phyloP scores from a whole-genome alignment of 2,797 vertebrate genomes.

The Sebastes nivosus region DNA sequence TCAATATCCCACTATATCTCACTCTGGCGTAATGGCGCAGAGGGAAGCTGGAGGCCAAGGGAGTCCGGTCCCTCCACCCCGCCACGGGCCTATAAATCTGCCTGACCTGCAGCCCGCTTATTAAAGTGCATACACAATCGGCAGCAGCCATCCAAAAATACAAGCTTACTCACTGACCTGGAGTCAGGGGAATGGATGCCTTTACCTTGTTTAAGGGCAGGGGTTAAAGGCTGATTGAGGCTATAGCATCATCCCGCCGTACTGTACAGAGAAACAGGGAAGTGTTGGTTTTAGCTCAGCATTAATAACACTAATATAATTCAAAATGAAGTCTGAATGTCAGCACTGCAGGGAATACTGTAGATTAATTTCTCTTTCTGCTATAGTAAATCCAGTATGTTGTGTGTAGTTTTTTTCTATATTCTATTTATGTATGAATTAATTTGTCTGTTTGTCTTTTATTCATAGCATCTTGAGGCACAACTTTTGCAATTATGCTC shows the following conservation, averaged over 20 bases:
- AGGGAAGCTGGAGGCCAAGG: conserved; percentile 95
- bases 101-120: conserved; percentile 85
- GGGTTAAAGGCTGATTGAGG: conserved; percentile 71
- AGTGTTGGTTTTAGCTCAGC: conserved; percentile 28
- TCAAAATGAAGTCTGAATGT: conserved; percentile 26
- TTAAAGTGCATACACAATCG: conserved; percentile 93
- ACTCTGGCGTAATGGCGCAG: conserved; percentile 94
- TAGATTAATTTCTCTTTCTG: conserved; percentile 18
- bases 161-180: conserved; percentile 77
- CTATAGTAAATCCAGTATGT: conserved; percentile 1
- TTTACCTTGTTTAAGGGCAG: conserved; percentile 70
- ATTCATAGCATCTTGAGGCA: conserved; percentile 32
- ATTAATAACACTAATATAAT: conserved; percentile 35
- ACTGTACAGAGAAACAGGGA: conserved; percentile 19
- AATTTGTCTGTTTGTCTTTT: conserved; percentile 37
- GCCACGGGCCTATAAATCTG: conserved; percentile 95
- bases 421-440: conserved; percentile 30
- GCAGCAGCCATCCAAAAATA: conserved; percentile 78
- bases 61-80: conserved; percentile 93
- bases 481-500: conserved; percentile 39
- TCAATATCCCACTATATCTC: conserved; percentile 98
- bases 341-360: neutral
- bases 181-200: conserved; percentile 69
- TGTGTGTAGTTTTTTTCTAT: conserved; percentile 1
- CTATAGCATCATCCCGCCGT: conserved; percentile 30